Base-by-base conservation (phyloP, 35 echinoderm and acorn worm species). In the Eucidaris tribuloides region DNA sequence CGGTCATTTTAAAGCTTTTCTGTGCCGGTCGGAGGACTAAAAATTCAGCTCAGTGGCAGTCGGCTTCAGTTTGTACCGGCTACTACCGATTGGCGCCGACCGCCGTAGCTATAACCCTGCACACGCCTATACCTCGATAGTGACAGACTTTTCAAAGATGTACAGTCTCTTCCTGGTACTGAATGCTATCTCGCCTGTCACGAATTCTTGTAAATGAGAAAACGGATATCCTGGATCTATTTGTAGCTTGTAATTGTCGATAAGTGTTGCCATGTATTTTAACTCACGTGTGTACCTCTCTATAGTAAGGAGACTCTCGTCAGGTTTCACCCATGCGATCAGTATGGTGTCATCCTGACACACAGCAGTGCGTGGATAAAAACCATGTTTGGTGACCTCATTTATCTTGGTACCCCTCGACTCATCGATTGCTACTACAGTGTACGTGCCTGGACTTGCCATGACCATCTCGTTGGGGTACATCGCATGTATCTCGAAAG, bases 281-380 rank as follows among this genome's bases (percentile, higher is more conserved):
- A 74, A 36, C 68, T 74, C 68, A n/a, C 18, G 13, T 1, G 68
- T 74, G 20, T 74, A 74, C 68, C 23, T 33, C 18, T 43, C 68
- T 2, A 74, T 74, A 44, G 7, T 74, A 23, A 74, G 11, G 9
- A 44, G 7, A 2, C 35, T 40, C 34, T 44, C 44, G 11, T 36
- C 37, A 36, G 38, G 68, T 4, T 74, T 44, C 34, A 74, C 37
- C 2, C 36, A 74, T 22, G 68, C 68, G 28, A 74, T 5, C 14
- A 74, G 68, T 0, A 74, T 74, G 68, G 68, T 74, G 2, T 40
- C 68, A 74, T 74, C 68, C 23, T 38, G 14, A 40, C 68, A 74
- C 1, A 44, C 68, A 41, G 68, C 38, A 44, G 68, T 33, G 68
- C 44, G 41, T 22, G 37, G 24, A 9, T 41, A 7, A 25, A 40